Evolutionary conservation across 2,797 vertebrate genomes (phyloP).

Genomic region (Epinephelus malabaricus): DNA sequence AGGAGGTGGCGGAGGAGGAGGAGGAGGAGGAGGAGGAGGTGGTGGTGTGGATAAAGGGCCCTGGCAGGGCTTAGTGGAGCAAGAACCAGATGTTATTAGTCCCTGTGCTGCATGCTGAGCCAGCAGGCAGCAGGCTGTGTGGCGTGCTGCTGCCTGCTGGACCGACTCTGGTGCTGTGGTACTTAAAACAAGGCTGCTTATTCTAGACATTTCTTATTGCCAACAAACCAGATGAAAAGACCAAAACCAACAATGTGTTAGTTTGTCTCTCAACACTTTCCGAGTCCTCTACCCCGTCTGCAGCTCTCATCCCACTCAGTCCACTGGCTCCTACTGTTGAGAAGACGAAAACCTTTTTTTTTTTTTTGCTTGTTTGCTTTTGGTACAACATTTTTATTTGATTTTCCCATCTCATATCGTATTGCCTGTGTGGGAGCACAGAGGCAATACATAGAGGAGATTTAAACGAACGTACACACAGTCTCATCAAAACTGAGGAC

Average conservation of each 20-base stretch:
- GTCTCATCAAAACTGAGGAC: background rate
- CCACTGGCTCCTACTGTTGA: too few species aligned
- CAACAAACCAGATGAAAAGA: background rate
- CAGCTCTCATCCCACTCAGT: background rate
- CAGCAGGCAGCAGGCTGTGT: slow-evolving; percentile 16
- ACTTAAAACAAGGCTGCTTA: slow-evolving; percentile 1
- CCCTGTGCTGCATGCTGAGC: slow-evolving; percentile 8
- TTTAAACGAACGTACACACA: background rate
- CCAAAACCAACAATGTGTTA: background rate
- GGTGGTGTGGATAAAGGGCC: background rate
- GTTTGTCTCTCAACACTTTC: background rate
- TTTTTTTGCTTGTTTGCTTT: background rate
- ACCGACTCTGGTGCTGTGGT: background rate
- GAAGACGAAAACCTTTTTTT: background rate
- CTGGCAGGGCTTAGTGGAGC: slow-evolving; percentile 30
- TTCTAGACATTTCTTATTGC: background rate
- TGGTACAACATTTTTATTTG: background rate
- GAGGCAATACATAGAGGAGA: background rate
- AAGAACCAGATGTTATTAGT: slow-evolving; percentile 34
- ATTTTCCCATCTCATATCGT: background rate
- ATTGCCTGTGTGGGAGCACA: background rate
- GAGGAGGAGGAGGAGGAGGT: background rate
- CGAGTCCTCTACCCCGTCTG: background rate
- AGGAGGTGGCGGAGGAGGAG: slow-evolving; percentile 6
- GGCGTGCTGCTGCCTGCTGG: slow-evolving; percentile 18